These are phyloP conservation scores for Onychorhynchus coronatus DNA, from an alignment of 2,113 vertebrate species.

Conservation along the genomic window DNA sequence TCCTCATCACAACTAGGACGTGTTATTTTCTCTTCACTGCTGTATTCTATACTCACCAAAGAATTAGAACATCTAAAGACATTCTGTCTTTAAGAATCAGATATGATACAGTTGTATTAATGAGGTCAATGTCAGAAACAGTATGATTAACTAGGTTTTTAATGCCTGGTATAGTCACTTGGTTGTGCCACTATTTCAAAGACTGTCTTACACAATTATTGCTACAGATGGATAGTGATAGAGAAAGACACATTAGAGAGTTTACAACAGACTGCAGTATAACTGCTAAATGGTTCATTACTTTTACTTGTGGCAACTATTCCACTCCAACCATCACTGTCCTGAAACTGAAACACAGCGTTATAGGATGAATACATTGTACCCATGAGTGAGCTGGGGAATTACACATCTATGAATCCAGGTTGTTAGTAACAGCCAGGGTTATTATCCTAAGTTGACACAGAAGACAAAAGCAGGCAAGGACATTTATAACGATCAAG, in stretches of 20 bases:
- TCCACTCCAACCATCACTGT: background rate
- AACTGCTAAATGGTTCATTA: conserved; percentile 22
- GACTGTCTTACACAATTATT: background rate
- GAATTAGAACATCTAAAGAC: background rate
- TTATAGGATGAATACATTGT: background rate
- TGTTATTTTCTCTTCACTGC: background rate
- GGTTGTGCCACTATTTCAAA: background rate
- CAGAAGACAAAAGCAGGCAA: background rate
- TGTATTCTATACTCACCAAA: background rate
- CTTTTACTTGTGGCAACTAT: background rate
- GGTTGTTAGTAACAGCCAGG: background rate
- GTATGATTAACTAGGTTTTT: background rate
- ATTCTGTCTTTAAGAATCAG: background rate
- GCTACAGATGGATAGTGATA: background rate
- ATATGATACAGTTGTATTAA: background rate
- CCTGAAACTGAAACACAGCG: background rate
- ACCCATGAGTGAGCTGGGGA: background rate
- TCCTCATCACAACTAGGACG: background rate
- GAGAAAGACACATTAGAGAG: background rate
- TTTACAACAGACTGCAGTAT: background rate
- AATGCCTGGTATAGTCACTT: background rate
- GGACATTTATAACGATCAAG: background rate
- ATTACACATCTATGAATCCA: background rate
- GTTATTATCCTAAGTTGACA: background rate
- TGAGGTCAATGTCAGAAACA: background rate